These are phyloP conservation scores for Uria aalge DNA, from an alignment of 2,113 vertebrate genomes.

Conservation along the genomic window DNA sequence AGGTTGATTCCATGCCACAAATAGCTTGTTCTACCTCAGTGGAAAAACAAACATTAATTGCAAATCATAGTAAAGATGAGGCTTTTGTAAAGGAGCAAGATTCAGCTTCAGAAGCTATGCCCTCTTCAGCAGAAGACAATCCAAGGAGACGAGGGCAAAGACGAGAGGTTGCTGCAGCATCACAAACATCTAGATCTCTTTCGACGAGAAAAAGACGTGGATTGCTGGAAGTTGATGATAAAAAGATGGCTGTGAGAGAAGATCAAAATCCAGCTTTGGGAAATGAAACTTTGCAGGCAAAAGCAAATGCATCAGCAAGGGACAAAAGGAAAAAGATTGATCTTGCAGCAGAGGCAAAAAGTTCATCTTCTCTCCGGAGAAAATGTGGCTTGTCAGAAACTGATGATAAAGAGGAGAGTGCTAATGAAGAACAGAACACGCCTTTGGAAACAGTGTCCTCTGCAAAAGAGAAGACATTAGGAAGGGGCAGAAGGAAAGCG, in stretches of 20 bases:
- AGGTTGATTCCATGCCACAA: background rate
- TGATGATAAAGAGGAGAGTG: background rate
- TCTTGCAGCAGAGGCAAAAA: background rate
- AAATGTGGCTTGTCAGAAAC: background rate
- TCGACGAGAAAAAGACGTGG: background rate
- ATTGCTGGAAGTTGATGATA: background rate
- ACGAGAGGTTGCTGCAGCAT: background rate
- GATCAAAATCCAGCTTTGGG: background rate
- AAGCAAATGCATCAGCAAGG: background rate
- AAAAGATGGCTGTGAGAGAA: background rate
- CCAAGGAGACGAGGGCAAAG: background rate
- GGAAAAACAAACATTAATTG: background rate
- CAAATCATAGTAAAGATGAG: background rate
- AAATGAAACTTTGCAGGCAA: background rate
- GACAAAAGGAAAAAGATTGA: background rate
- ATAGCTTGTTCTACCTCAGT: background rate
- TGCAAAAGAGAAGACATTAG: background rate
- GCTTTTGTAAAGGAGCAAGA: background rate
- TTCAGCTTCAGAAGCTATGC: background rate
- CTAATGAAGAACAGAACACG: background rate
- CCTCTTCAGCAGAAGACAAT: background rate
- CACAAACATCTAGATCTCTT: background rate
- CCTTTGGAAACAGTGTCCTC: background rate
- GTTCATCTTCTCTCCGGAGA: background rate
- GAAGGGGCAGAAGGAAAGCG: slow-evolving; percentile 9